Percentiles rank a stretch among this genome's conserved stretches.
phyloP scores from a whole-genome alignment of 2,888 invertebrate genomes.

The Argynnis bischoffii region DNA sequence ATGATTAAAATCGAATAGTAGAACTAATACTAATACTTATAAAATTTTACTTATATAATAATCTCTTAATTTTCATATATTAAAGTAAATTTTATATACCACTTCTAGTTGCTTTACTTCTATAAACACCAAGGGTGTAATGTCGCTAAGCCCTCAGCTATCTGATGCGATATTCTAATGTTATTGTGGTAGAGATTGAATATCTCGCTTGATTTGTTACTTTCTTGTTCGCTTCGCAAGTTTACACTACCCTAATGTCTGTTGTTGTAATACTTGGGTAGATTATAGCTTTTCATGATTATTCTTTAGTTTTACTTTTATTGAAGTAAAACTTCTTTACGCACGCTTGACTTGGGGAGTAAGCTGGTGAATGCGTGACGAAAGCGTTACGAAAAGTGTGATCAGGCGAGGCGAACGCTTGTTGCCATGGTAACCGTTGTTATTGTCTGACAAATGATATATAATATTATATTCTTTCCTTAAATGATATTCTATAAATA shows the following conservation, averaged over 20 bases:
- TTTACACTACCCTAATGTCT: constrained; percentile 29
- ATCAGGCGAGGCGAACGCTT: too few species aligned
- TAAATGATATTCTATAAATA: too few species aligned
- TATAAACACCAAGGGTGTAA: constrained; percentile 50
- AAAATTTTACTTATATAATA: too few species aligned
- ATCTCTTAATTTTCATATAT: too few species aligned
- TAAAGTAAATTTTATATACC: constrained; percentile 11
- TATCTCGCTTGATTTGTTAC: constrained; percentile 76
- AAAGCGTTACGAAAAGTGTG: too few species aligned
- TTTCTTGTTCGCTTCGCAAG: constrained; percentile 55
- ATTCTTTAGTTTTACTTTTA: background rate
- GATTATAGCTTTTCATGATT: background rate
- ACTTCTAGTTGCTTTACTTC: constrained; percentile 47
- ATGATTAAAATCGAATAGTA: too few species aligned
- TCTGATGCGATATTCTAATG: constrained; percentile 74
- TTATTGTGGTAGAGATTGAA: constrained; percentile 76
- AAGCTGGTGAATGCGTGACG: too few species aligned
- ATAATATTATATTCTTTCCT: too few species aligned
- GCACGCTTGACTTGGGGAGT: too few species aligned
- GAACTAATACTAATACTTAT: too few species aligned
- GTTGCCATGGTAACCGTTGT: too few species aligned
- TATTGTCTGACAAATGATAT: too few species aligned
- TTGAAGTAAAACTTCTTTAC: background rate
- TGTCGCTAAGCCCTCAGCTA: constrained; percentile 68
- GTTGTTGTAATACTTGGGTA: background rate